Evolutionary conservation across 2,888 invertebrate genomes (phyloP), one percentile per base, ranked within the genome.

Genomic region (Marronus borbonicus): DNA sequence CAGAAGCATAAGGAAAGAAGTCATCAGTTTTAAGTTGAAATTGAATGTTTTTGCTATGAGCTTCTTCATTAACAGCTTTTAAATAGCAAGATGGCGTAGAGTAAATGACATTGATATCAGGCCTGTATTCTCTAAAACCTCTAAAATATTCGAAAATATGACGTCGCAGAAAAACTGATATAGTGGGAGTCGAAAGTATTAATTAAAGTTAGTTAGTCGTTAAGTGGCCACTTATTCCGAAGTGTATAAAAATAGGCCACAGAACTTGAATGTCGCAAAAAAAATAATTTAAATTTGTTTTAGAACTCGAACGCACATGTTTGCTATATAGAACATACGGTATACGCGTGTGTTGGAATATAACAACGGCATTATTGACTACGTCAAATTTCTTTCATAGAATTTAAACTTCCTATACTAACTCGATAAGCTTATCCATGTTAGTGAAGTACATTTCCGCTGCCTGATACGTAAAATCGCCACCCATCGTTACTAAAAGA

Each of bases 401-500:
- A 44, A 44, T 58, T n/a, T 20, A 58, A 17, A 7, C 17, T 39
- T 58, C 12, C 3, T 12, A 70, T 87, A 88, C 92, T 91, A 92
- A 95, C 93, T 92, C 90, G 82, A 98, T 97, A 14, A 98, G 90
- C 86, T 94, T 96, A 86, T 98, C 98, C 89, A 98, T 89, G 87
- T 97, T 97, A 81, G 90, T 92, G 89, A 92, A 98, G 93, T 96
- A 96, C 89, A 92, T 91, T 24, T 89, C 89, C 0, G 94, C 94
- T 80, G 92, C 91, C 87, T 95, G 94, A 86, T 96, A 98, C 83
- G 95, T 93, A 87, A 98, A 98, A 88, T 98, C 98, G 82, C 95
- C 94, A 0, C 98, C 98, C 97, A 97, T 97, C 0, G 97, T 95
- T 74, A 97, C 89, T 82, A 97, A 91, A 17, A 97, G 90, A 86